A percentile compares a stretch with the other conserved stretches of the same genome.
Conservation (phyloP, 2,888 invertebrate species). For the Xestia sexstrigata region DNA sequence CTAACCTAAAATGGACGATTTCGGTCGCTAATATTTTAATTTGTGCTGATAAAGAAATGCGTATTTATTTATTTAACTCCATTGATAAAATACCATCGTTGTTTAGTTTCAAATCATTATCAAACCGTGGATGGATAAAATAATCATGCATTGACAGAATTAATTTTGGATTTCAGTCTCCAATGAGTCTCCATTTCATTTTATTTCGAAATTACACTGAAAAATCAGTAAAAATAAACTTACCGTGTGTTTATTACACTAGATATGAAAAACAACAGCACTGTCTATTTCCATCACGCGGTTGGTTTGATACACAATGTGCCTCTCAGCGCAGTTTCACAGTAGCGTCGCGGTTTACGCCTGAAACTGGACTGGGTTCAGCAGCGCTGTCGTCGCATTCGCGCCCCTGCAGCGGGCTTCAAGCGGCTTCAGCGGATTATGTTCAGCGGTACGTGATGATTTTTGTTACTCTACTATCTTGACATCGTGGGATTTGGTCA, state of each 20-base stretch:
- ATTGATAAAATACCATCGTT: background rate
- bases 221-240: constrained; percentile 51
- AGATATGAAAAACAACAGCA: constrained; percentile 69
- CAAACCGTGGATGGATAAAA: background rate
- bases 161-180: constrained; percentile 2
- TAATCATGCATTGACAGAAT: background rate
- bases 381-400: constrained; percentile 76
- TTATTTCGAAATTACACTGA: background rate
- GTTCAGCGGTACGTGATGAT: constrained; percentile 28
- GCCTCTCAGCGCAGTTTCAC: constrained; percentile 60
- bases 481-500: background rate
- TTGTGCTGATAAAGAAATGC: constrained; percentile 10
- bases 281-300: constrained; percentile 77
- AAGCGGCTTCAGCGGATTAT: constrained; percentile 69
- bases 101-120: background rate
- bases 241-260: constrained; percentile 72
- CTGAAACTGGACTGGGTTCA: constrained; percentile 72
- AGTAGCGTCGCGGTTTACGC: constrained; percentile 71
- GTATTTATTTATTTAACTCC: background rate
- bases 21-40: constrained; percentile 20
- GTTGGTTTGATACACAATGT: constrained; percentile 59
- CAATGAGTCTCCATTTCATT: background rate
- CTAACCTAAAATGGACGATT: constrained; percentile 49
- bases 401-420: constrained; percentile 52
- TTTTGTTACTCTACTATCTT: background rate